Percentiles rank a stretch among this genome's conserved stretches.
Conservation (phyloP, 2,113 vertebrate species). For the Rhodinocichla rosea region DNA sequence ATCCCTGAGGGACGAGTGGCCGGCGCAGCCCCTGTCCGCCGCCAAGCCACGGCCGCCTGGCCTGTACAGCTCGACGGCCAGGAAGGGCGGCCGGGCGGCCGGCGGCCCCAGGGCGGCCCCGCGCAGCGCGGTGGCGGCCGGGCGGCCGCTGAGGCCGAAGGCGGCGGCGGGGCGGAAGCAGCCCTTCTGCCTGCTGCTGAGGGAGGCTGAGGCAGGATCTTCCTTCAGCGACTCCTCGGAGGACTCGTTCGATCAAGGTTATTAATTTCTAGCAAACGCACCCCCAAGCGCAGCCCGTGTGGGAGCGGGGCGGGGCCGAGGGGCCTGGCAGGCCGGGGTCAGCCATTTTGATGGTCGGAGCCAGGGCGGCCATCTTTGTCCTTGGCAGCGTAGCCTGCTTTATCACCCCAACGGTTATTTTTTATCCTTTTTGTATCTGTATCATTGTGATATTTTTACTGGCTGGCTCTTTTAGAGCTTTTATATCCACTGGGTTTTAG, state of each 20-base stretch:
- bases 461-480: slow-evolving; percentile 77
- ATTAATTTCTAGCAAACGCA: slow-evolving; percentile 82
- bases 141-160: slow-evolving; percentile 77
- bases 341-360: slow-evolving; percentile 70
- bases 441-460: slow-evolving; percentile 72
- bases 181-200: slow-evolving; percentile 91
- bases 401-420: slow-evolving; percentile 34
- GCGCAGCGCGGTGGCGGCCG: slow-evolving; percentile 8
- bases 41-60: slow-evolving; percentile 68
- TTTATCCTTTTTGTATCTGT: slow-evolving; percentile 72
- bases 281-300: background rate
- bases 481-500: slow-evolving; percentile 58
- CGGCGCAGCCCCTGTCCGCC: slow-evolving; percentile 71
- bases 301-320: background rate
- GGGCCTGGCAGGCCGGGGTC: slow-evolving; percentile 37
- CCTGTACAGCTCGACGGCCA: slow-evolving; percentile 71
- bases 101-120: slow-evolving; percentile 53
- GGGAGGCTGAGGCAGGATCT: slow-evolving; percentile 85
- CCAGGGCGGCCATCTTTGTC: slow-evolving; percentile 70
- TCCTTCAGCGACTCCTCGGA: slow-evolving; percentile 88
- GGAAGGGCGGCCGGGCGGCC: slow-evolving; percentile 69
- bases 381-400: slow-evolving; percentile 79
- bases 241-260: slow-evolving; percentile 99
- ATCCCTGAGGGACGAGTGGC: slow-evolving; percentile 85
- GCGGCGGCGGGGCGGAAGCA: slow-evolving; percentile 83